Conservation (phyloP, 2,888 invertebrate genomes). For the Brenthis ino region DNA sequence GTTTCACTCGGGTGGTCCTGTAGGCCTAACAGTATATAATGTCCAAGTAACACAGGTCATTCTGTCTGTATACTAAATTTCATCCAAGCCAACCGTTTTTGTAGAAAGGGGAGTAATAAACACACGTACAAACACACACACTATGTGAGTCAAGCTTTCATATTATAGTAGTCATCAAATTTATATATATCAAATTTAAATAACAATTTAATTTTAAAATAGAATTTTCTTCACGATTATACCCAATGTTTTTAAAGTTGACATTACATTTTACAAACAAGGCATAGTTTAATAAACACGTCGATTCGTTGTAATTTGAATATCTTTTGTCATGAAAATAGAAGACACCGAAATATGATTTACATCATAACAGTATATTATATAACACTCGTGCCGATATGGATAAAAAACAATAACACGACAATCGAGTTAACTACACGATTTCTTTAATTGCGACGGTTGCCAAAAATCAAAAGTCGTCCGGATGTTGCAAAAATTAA, state of each 20-base stretch:
- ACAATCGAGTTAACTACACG: background rate
- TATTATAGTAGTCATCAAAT: too few species aligned
- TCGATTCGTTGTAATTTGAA: slow-evolving; percentile 8
- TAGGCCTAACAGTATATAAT: too few species aligned
- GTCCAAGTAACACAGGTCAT: too few species aligned
- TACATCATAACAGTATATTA: slow-evolving; percentile 1
- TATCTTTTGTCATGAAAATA: background rate
- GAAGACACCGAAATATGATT: background rate
- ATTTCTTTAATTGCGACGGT: slow-evolving; percentile 8
- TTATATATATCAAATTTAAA: too few species aligned
- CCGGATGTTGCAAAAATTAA: slow-evolving; percentile 11
- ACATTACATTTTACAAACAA: slow-evolving; percentile 5
- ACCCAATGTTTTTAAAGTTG: slow-evolving; percentile 6
- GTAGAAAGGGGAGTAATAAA: too few species aligned
- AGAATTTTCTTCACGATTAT: background rate
- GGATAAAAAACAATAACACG: slow-evolving; percentile 3
- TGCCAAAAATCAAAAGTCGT: slow-evolving; percentile 12
- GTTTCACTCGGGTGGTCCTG: too few species aligned
- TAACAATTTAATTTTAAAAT: too few species aligned
- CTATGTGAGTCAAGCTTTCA: too few species aligned
- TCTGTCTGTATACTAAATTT: too few species aligned
- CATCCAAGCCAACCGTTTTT: too few species aligned
- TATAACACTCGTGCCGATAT: background rate
- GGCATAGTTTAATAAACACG: slow-evolving; percentile 19
- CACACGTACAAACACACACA: too few species aligned